Percentiles rank a stretch among this genome's conserved stretches.
Conservation (phyloP, 2,797 vertebrate genomes). For the Hydrolagus colliei region DNA sequence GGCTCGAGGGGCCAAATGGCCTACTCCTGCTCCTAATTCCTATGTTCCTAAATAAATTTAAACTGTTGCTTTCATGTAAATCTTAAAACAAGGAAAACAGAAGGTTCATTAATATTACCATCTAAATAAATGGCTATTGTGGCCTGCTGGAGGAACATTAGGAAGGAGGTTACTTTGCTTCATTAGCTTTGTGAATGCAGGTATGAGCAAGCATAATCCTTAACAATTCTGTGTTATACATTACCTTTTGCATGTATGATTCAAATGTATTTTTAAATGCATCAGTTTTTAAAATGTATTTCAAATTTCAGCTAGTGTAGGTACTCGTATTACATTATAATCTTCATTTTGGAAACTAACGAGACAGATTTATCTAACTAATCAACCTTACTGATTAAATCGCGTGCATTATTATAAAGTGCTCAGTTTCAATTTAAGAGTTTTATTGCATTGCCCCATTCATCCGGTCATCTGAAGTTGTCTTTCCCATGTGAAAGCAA, state of each 20-base stretch:
- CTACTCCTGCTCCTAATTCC: too few species aligned
- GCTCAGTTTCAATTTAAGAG: background rate
- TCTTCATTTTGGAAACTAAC: too few species aligned
- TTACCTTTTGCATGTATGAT: background rate
- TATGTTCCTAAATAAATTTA: too few species aligned
- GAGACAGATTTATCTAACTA: background rate
- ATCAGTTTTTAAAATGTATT: too few species aligned
- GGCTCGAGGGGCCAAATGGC: too few species aligned
- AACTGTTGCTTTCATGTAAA: too few species aligned
- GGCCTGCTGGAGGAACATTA: background rate
- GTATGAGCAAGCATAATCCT: background rate
- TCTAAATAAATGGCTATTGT: background rate
- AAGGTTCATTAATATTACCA: too few species aligned
- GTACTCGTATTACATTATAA: too few species aligned
- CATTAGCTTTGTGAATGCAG: background rate
- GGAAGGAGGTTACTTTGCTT: background rate
- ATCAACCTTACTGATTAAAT: background rate
- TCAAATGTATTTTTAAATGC: background rate
- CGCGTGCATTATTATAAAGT: background rate
- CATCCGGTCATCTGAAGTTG: background rate
- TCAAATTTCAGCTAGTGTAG: too few species aligned
- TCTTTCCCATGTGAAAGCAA: too few species aligned
- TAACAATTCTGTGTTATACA: background rate
- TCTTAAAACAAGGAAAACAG: too few species aligned
- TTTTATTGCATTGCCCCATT: background rate